phyloP scores from a whole-genome alignment of 2,888 invertebrate species.

The Andrena haemorrhoa region DNA sequence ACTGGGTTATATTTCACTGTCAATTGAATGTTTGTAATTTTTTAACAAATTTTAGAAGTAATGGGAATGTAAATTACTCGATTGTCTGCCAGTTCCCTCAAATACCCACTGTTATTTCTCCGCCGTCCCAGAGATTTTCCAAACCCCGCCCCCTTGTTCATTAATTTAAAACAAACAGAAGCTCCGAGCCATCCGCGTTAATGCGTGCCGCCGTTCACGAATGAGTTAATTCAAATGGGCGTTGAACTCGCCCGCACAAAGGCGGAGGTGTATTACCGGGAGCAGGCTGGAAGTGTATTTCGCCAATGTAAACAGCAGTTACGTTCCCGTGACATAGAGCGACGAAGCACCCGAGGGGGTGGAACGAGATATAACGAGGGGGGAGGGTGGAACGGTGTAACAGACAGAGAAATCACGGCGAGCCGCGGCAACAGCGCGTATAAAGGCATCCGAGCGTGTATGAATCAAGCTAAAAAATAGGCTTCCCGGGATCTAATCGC shows the following conservation, averaged over 20 bases:
- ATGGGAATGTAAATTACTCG: not conserved
- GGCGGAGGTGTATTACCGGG: slow-evolving; percentile 11
- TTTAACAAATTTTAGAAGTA: not conserved
- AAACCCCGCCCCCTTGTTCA: not conserved
- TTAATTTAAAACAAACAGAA: slow-evolving; percentile 20
- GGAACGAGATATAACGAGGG: not conserved
- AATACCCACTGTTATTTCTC: no score
- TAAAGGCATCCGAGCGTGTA: slow-evolving; percentile 14
- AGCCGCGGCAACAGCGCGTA: slow-evolving; percentile 7
- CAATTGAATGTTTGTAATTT: no score
- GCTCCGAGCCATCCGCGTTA: not conserved
- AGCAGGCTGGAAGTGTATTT: slow-evolving; percentile 1
- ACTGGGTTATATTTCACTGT: no score
- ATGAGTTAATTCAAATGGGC: slow-evolving; percentile 20
- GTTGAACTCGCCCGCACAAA: slow-evolving; percentile 3
- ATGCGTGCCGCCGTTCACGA: not conserved
- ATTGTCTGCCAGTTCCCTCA: no score
- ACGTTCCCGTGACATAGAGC: slow-evolving; percentile 22
- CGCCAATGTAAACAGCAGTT: slow-evolving; percentile 45
- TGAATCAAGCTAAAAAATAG: slow-evolving; percentile 61
- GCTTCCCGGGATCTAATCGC: slow-evolving; percentile 52
- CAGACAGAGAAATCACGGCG: slow-evolving; percentile 23
- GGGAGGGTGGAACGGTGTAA: not conserved
- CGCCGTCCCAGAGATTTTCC: not conserved
- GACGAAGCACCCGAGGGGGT: slow-evolving; percentile 10